Evolutionary conservation across 2,797 vertebrate genomes (phyloP).

Genomic region (Pipistrellus kuhlii): DNA sequence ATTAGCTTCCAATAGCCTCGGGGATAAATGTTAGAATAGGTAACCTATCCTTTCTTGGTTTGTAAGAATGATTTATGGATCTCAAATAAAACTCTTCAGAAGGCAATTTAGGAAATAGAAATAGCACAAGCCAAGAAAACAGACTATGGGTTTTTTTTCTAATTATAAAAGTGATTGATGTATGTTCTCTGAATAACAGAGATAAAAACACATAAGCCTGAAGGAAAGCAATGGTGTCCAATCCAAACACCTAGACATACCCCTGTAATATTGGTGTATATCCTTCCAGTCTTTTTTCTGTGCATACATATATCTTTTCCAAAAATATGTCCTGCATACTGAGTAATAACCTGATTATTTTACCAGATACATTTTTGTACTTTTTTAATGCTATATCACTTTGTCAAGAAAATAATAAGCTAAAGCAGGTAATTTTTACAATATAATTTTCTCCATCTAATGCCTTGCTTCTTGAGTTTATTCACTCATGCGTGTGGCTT

Average conservation of each 20-base stretch:
- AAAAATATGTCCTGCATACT: conserved; percentile 37
- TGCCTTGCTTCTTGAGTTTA: conserved; percentile 57
- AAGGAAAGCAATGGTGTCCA: not conserved
- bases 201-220: not conserved
- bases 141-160: not conserved
- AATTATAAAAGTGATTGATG: not conserved
- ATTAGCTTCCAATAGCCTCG: conserved; percentile 84
- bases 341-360: conserved; percentile 49
- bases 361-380: conserved; percentile 43
- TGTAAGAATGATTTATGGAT: conserved; percentile 81
- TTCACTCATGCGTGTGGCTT: conserved; percentile 50
- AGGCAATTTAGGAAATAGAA: conserved; percentile 49
- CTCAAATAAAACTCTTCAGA: conserved; percentile 66
- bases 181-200: not conserved
- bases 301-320: not conserved
- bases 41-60: conserved; percentile 77
- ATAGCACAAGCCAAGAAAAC: not conserved
- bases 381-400: not conserved
- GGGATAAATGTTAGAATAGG: conserved; percentile 82
- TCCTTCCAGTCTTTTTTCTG: conserved; percentile 39
- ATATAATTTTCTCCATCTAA: conserved; percentile 31
- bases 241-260: not conserved
- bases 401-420: conserved; percentile 59
- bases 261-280: not conserved
- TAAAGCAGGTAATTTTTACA: conserved; percentile 27